Conservation (phyloP, 2,113 vertebrate species). For the Boleophthalmus pectinirostris region DNA sequence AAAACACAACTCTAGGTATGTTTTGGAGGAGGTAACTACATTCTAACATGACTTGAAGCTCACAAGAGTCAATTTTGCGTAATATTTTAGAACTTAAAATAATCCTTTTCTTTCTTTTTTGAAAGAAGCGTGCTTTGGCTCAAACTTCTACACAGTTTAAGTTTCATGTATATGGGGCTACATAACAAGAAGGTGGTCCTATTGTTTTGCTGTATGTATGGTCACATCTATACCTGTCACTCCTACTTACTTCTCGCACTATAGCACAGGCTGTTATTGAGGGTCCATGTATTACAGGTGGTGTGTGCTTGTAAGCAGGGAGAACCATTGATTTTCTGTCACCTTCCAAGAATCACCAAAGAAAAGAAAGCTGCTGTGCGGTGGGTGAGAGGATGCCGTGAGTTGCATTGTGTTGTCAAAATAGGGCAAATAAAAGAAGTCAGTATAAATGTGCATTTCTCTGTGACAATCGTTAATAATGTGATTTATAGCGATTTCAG, state of each 20-base stretch:
- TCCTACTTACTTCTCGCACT: slow-evolving; percentile 8
- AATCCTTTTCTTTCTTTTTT: no score
- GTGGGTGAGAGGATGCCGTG: slow-evolving; percentile 25
- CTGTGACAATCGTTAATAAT: slow-evolving; percentile 16
- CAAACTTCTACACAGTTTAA: no score
- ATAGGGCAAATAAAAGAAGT: slow-evolving; percentile 30
- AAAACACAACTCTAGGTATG: no score
- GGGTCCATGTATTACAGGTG: slow-evolving; percentile 61
- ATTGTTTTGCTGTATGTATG: neutral
- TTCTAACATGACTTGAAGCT: no score
- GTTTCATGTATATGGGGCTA: neutral
- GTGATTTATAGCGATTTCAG: slow-evolving; percentile 10
- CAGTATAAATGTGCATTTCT: slow-evolving; percentile 30
- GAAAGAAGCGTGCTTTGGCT: no score
- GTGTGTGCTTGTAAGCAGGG: slow-evolving; percentile 58
- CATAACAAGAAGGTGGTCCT: slow-evolving; percentile 13
- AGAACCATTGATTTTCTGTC: slow-evolving; percentile 62
- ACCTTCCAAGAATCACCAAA: slow-evolving; percentile 56
- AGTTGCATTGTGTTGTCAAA: slow-evolving; percentile 17
- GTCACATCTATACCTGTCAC: slow-evolving; percentile 4
- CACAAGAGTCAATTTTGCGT: no score
- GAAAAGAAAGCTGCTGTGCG: slow-evolving; percentile 32
- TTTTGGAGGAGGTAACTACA: no score
- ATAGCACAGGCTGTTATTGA: slow-evolving; percentile 45
- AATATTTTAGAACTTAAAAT: no score